A percentile compares a stretch with the other conserved stretches of the same genome.
Evolutionary conservation across 2,888 invertebrate genomes (phyloP).

Genomic region (Synergus gifuensis): DNA sequence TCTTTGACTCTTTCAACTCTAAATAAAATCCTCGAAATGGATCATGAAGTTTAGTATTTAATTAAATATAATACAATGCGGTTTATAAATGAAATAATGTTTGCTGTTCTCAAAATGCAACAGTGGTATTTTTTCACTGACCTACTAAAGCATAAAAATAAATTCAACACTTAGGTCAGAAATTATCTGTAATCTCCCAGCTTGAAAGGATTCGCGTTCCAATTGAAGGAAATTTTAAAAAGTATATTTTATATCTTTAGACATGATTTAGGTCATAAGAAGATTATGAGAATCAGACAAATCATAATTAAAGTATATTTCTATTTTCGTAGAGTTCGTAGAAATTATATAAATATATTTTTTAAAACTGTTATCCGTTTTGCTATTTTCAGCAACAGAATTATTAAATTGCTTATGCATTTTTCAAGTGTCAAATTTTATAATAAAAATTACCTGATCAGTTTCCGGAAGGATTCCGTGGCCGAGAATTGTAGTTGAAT

Average conservation of each 20-base stretch:
- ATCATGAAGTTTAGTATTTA: not conserved
- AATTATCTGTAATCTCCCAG: conserved; percentile 19
- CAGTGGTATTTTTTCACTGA: not conserved
- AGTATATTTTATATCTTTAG: conserved; percentile 24
- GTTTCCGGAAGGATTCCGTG: too few species aligned
- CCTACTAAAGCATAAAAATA: conserved; percentile 26
- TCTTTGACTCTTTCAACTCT: not conserved
- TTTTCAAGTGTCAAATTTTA: too few species aligned
- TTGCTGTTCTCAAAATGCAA: not conserved
- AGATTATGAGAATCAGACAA: not conserved
- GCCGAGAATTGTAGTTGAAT: too few species aligned
- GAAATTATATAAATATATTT: not conserved
- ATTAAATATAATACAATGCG: not conserved
- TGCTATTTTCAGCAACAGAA: not conserved
- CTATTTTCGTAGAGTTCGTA: conserved; percentile 10
- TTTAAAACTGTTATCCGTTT: too few species aligned
- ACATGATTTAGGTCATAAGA: conserved; percentile 1
- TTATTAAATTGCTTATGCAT: not conserved
- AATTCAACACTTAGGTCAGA: not conserved
- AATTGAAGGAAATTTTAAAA: conserved; percentile 25
- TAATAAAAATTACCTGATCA: too few species aligned
- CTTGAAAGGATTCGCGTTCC: not conserved
- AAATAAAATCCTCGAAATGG: not conserved
- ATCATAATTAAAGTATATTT: not conserved
- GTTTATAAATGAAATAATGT: not conserved